Evolutionary conservation across 2,113 vertebrate species (phyloP).

Genomic region (Callipepla squamata): DNA sequence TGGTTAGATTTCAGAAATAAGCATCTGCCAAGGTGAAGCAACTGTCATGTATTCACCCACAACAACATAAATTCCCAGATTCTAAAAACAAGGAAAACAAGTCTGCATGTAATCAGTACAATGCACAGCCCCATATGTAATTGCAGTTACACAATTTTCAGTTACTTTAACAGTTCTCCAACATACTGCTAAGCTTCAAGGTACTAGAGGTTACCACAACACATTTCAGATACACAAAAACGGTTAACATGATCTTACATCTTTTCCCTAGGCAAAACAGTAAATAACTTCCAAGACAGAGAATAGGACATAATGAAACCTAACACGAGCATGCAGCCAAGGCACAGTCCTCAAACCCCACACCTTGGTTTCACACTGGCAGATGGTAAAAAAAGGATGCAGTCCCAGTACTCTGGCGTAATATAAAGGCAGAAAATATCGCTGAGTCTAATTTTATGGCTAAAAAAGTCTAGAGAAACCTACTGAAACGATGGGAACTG

Average conservation of each 20-base stretch:
- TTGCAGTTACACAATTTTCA: background rate
- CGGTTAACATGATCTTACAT: background rate
- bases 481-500: background rate
- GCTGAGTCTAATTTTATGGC: background rate
- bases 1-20: background rate
- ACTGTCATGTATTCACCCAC: background rate
- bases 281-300: background rate
- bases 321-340: background rate
- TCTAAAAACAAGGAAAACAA: background rate
- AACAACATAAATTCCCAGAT: background rate
- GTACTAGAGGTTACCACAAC: background rate
- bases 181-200: background rate
- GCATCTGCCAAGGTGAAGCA: background rate
- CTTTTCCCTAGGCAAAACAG: background rate
- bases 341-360: background rate
- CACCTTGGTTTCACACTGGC: rapidly evolving
- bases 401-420: background rate
- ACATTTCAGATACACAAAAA: background rate
- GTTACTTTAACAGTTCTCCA: background rate
- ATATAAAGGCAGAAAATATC: background rate
- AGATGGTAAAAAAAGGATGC: background rate
- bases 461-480: background rate
- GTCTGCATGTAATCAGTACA: background rate
- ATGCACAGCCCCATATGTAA: background rate
- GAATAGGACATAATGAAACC: background rate